Evolutionary conservation across 1,140 invertebrate species (phyloP).

Genomic region (Macrotrachela quadricornifera): DNA sequence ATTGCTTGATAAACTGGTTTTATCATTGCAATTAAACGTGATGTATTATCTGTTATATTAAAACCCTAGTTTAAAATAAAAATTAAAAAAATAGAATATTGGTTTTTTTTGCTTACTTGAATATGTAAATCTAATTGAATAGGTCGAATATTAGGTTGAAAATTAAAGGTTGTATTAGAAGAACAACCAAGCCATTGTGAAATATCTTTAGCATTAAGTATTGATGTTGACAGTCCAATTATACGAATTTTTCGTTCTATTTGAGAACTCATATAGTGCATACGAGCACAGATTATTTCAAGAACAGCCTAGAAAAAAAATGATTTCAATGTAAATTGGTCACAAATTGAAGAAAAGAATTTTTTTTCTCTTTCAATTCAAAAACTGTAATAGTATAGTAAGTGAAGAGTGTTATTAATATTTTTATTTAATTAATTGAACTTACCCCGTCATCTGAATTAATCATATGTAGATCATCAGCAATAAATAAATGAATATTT

Average conservation of each 20-base stretch:
- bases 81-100: background rate
- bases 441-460: constrained; percentile 34
- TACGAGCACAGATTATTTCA: constrained; percentile 87
- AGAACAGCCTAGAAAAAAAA: constrained; percentile 53
- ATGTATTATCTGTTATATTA: constrained; percentile 88
- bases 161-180: constrained; percentile 81
- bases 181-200: constrained; percentile 87
- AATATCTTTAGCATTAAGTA: constrained; percentile 82
- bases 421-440: background rate
- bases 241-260: constrained; percentile 72
- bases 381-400: constrained; percentile 29
- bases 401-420: background rate
- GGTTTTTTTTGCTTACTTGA: constrained; percentile 30
- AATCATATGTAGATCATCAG: constrained; percentile 75
- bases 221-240: constrained; percentile 72
- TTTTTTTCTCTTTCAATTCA: background rate
- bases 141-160: constrained; percentile 86
- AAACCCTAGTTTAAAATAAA: constrained; percentile 45
- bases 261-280: constrained; percentile 89
- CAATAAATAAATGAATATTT: constrained; percentile 79
- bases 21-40: constrained; percentile 80
- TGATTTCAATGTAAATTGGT: no score
- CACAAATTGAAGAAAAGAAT: background rate
- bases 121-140: constrained; percentile 82
- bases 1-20: constrained; percentile 90